Base-by-base conservation (phyloP, 1,140 invertebrate species). In the Drosophila santomea region DNA sequence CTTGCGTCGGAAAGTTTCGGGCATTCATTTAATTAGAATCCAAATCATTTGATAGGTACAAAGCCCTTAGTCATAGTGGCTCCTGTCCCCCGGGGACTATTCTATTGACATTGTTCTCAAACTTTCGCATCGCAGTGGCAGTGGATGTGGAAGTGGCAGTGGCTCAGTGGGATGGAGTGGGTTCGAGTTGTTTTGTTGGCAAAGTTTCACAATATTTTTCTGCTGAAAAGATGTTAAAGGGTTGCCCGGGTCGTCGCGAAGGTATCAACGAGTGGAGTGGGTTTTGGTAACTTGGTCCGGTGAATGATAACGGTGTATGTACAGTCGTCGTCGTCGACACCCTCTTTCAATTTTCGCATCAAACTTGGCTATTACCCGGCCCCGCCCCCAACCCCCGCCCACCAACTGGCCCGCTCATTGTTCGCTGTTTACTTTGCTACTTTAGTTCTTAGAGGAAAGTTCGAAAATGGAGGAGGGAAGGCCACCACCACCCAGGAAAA, bases 361-460 rank as follows among this genome's bases (percentile, higher is more conserved):
- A 83, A 82, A 63, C 74, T 80, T 80, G 80, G 80, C 73, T 54
- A 81, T 81, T 76, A 63, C 67, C 63, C 51, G 4, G 15, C 39
- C 36, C 36, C 59, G 7, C 8, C 59, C 60, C 17, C 1, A 17
- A 17, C 17, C 39, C 36, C 36, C 59, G 7, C 8, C 59, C 60
- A n/a, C 60, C 25, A 11, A 28, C 25, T 15, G 4, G 14, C 63
- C 50, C 45, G 58, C 48, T 44, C 52, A 72, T 72, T 72, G 72
- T 73, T 61, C 74, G 15, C 73, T 83, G 72, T 83, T 83, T 80
- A 80, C 80, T 77, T 78, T 78, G 68, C 74, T 81, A 73, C 77
- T 85, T 81, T 71, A 78, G 72, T 80, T 85, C 80, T 84, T 80
- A 68, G 61, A 60, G 78, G 74, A 74, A 85, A 71, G 67, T 80